phyloP scores from a whole-genome alignment of 2,797 vertebrate genomes.

The Agapornis canus region DNA sequence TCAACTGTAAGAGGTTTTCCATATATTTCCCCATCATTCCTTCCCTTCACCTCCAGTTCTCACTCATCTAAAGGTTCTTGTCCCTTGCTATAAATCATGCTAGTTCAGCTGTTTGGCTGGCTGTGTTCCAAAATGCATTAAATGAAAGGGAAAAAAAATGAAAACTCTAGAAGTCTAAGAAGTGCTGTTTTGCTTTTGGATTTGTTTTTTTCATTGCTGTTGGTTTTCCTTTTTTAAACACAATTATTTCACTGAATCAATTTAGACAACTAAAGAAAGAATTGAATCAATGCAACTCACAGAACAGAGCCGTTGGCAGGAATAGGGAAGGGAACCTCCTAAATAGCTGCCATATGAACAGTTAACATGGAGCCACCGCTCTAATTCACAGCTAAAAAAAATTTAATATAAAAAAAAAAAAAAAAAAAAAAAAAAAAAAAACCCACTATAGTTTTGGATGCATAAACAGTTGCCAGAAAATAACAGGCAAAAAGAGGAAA shows the following conservation, averaged over 20 bases:
- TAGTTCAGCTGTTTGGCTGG: neutral
- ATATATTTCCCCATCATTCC: neutral
- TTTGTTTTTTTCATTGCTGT: neutral
- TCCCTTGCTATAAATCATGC: neutral
- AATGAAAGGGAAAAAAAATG: neutral
- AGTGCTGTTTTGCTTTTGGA: neutral
- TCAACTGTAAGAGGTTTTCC: constrained; percentile 20
- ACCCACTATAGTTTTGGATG: neutral
- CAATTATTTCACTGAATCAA: neutral
- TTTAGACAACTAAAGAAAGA: neutral
- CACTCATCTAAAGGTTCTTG: neutral
- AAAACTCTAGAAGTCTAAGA: neutral
- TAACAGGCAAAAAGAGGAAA: neutral
- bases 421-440: neutral
- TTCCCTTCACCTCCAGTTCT: constrained; percentile 17
- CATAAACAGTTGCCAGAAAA: neutral
- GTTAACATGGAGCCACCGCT: neutral
- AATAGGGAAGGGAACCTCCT: neutral
- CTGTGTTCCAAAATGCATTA: neutral
- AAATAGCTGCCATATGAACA: neutral
- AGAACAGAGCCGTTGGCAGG: neutral
- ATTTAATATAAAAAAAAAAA: too few relatives aligned
- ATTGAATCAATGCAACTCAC: neutral
- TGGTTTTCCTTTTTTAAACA: neutral
- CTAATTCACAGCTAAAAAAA: neutral